A percentile compares a stretch with the other conserved stretches of the same genome.
Conservation (phyloP, 2,888 invertebrate species). For the Norana najaformis region DNA sequence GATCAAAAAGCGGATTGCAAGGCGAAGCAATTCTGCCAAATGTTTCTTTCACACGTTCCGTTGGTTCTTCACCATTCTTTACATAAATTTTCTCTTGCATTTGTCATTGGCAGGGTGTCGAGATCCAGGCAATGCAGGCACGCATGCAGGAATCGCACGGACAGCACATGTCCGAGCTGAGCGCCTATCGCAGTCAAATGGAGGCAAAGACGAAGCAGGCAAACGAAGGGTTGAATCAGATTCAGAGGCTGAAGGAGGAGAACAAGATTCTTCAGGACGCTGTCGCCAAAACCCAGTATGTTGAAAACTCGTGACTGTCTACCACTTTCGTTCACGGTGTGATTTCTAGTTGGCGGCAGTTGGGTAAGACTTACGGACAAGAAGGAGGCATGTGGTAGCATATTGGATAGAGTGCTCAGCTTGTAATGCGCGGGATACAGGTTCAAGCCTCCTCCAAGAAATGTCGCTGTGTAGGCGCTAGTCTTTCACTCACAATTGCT, state of each 20-base stretch:
- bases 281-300: constrained; percentile 51
- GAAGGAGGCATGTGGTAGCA: no score
- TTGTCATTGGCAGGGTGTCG: background rate
- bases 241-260: constrained; percentile 44
- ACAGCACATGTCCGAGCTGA: constrained; percentile 68
- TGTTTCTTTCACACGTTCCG: no score
- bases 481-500: no score
- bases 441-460: no score
- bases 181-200: constrained; percentile 60
- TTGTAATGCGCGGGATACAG: no score
- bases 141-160: constrained; percentile 69
- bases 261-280: constrained; percentile 55
- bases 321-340: background rate
- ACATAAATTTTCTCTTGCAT: background rate
- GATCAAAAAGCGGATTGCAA: no score
- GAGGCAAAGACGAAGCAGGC: constrained; percentile 42
- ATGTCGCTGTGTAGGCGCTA: no score
- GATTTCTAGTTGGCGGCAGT: no score
- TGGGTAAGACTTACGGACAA: no score
- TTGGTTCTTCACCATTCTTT: background rate
- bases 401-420: no score
- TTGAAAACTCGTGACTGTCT: constrained; percentile 39
- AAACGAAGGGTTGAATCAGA: constrained; percentile 40
- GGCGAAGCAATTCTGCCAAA: no score
- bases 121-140: constrained; percentile 68